phyloP scores from a whole-genome alignment of 2,113 vertebrate genomes.

The western clawed frog (Xenopus tropicalis) region UCB_Xtro_10.0 CM004451.2:74879501-74880000 shows the following conservation, averaged over 20 bases:
- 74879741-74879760: constrained; percentile 74
- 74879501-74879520: constrained; percentile 90
- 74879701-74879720: constrained; percentile 94
- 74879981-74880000: too few relatives aligned
- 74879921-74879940: too few relatives aligned
- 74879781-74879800: neutral
- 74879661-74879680: constrained; percentile 98
- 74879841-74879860: too few relatives aligned
- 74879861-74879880: too few relatives aligned
- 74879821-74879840: too few relatives aligned
- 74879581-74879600: constrained; percentile 91
- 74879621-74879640: constrained; percentile 96
- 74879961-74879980: too few relatives aligned
- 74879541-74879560: constrained; percentile 96
- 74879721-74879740: constrained; percentile 73
- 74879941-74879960: too few relatives aligned
- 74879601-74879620: constrained; percentile 88
- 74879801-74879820: neutral
- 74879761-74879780: constrained; percentile 70
- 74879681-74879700: constrained; percentile 98
- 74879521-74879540: constrained; percentile 89
- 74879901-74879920: too few relatives aligned
- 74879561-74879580: constrained; percentile 98
- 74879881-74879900: too few relatives aligned
- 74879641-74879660: constrained; percentile 98